These are phyloP conservation scores for Sturmia bella DNA, from an alignment of 2,888 invertebrate species.

Conservation along the genomic window DNA sequence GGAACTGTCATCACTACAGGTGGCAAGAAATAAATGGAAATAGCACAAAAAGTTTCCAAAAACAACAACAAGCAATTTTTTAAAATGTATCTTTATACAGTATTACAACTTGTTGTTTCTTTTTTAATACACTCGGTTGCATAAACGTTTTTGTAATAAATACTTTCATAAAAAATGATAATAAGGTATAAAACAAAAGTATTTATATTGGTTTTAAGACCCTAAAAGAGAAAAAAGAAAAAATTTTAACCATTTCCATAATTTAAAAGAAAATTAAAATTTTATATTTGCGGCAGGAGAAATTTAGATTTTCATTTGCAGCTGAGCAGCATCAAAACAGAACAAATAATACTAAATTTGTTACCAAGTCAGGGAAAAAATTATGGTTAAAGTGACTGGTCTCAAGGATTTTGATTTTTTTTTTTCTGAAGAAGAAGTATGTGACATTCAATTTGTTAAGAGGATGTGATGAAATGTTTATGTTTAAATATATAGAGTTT, in stretches of 20 bases:
- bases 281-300: too few relatives aligned
- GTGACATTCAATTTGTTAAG: conserved; percentile 19
- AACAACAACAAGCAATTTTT: conserved; percentile 6
- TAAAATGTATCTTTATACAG: conserved; percentile 10
- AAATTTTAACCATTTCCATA: too few relatives aligned
- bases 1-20: conserved; percentile 27
- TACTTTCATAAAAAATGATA: too few relatives aligned
- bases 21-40: conserved; percentile 44
- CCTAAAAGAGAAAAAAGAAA: too few relatives aligned
- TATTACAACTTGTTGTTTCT: conserved; percentile 11
- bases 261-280: too few relatives aligned
- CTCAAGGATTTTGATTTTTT: neutral
- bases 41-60: conserved; percentile 7
- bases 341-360: neutral
- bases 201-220: too few relatives aligned
- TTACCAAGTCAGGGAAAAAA: neutral
- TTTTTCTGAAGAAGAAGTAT: neutral
- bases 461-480: neutral
- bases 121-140: neutral
- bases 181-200: too few relatives aligned
- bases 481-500: neutral
- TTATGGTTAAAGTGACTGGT: neutral
- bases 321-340: conserved; percentile 12
- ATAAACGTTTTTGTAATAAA: neutral
- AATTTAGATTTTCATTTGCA: neutral